Evolutionary conservation across 2,113 vertebrate genomes (phyloP).

Genomic region (Hylia prasina): DNA sequence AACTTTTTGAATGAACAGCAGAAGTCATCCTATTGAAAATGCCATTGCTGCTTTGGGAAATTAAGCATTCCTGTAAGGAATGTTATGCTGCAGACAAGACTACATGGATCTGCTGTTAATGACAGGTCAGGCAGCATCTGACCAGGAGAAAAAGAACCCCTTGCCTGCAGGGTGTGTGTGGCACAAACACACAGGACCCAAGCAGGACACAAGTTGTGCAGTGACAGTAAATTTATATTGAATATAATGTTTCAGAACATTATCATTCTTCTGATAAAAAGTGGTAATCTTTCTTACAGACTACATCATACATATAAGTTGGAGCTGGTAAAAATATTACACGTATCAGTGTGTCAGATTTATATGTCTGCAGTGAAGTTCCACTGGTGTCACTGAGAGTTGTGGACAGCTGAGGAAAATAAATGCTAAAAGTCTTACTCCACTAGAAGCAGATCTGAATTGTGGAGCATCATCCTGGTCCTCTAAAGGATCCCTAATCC

Average conservation of each 20-base stretch:
- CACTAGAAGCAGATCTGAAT: background rate
- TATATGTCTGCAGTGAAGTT: background rate
- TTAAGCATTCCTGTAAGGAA: background rate
- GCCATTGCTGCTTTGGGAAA: background rate
- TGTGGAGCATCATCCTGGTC: background rate
- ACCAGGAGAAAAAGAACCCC: background rate
- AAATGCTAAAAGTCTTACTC: background rate
- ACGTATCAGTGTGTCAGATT: rapidly evolving
- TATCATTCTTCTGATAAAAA: background rate
- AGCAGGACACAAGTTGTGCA: background rate
- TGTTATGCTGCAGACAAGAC: background rate
- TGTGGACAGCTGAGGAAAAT: background rate
- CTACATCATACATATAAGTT: background rate
- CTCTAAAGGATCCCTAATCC: background rate
- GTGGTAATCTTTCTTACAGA: background rate
- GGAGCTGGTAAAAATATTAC: background rate
- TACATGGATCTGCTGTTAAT: background rate
- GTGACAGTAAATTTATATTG: background rate
- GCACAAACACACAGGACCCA: rapidly evolving
- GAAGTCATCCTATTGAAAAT: background rate
- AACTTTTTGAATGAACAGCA: background rate
- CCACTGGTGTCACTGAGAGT: background rate
- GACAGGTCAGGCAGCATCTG: background rate
- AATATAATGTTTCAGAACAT: background rate
- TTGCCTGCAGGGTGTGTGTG: background rate